Base-by-base conservation (phyloP, 1,140 invertebrate genomes). In the Drosophila rhopaloa region DNA sequence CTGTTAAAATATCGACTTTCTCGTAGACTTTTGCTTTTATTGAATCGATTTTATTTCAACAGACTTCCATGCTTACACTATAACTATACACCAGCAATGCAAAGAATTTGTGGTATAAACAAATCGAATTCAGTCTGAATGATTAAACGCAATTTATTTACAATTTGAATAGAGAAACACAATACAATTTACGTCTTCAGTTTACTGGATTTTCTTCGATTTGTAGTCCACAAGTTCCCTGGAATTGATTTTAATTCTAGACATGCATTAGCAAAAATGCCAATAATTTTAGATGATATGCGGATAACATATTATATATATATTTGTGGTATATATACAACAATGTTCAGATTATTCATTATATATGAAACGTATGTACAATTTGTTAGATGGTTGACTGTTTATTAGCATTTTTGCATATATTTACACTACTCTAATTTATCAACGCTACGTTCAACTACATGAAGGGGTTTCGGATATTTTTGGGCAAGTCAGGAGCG, bases 401-500 rank as follows among this genome's bases (percentile, higher is more conserved):
- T 65, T 84, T 89, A 91, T 91, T 91, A 91, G 89, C 89, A 91
- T 91, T 91, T 91, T 91, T 91, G 83, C 81, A 81, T 74, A n/a
- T 85, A 86, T 90, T 79, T 90, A 90, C 86, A 91, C 89, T 90
- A 88, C 67, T 47, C 90, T 91, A 83, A 56, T 79, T 57, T 51
- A 66, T 35, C 83, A 88, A 79, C 79, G 84, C 84, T 89, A 79
- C 82, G 83, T 89, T 84, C 91, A 79, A 86, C 85, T 91, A 91
- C 76, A 91, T 92, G 91, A 92, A 92, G 91, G 82, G 83, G 75
- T 76, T 78, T 58, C 41, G 74, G 63, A 57, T 81, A 76, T 77
- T 61, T 57, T 73, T 54, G 93, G 94, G 94, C 92, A 94, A 93
- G 93, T 94, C 93, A 93, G 94, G 89, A 94, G 55, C 56, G 93